These are phyloP conservation scores for Pseudeuparius sepicola DNA, from an alignment of 2,888 invertebrate species.

Conservation along the genomic window DNA sequence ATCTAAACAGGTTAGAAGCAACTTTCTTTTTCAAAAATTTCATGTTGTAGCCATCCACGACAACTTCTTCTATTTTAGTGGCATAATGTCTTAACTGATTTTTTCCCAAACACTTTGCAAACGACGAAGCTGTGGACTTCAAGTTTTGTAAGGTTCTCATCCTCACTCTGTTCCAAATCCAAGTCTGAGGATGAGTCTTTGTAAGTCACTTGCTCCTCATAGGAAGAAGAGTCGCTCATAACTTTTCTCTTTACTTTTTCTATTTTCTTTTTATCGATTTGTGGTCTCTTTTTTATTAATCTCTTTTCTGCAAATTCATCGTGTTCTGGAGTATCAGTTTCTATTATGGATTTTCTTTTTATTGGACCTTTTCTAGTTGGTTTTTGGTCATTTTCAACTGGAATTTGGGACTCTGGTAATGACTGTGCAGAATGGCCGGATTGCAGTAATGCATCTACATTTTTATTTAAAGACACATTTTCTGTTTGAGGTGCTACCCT, in stretches of 20 bases:
- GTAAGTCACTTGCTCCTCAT: slow-evolving; percentile 5
- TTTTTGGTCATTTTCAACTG: too few species aligned
- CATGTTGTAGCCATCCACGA: too few species aligned
- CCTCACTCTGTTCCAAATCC: slow-evolving; percentile 10
- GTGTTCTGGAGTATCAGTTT: slow-evolving; percentile 11
- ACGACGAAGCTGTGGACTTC: slow-evolving; percentile 4
- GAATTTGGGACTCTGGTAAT: too few species aligned
- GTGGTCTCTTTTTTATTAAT: slow-evolving; percentile 8
- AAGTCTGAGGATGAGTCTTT: slow-evolving; percentile 10
- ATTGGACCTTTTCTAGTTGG: slow-evolving; percentile 7
- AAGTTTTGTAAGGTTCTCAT: slow-evolving; percentile 10
- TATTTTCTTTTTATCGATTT: too few species aligned
- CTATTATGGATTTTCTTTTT: slow-evolving; percentile 12
- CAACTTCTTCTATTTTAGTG: slow-evolving; percentile 9
- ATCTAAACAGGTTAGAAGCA: slow-evolving; percentile 10
- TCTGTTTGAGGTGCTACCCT: slow-evolving; percentile 5
- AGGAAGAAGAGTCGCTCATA: slow-evolving; percentile 11
- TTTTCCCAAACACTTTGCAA: slow-evolving; percentile 10
- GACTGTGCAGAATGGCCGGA: too few species aligned
- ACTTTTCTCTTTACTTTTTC: slow-evolving; percentile 12
- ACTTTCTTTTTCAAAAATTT: slow-evolving; percentile 12
- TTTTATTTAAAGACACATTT: slow-evolving; percentile 1
- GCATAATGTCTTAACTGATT: slow-evolving; percentile 10
- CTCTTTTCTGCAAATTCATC: slow-evolving; percentile 12
- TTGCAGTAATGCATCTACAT: too few species aligned